phyloP scores from a whole-genome alignment of 2,888 invertebrate species.

The Stenchaetothrips biformis region DNA sequence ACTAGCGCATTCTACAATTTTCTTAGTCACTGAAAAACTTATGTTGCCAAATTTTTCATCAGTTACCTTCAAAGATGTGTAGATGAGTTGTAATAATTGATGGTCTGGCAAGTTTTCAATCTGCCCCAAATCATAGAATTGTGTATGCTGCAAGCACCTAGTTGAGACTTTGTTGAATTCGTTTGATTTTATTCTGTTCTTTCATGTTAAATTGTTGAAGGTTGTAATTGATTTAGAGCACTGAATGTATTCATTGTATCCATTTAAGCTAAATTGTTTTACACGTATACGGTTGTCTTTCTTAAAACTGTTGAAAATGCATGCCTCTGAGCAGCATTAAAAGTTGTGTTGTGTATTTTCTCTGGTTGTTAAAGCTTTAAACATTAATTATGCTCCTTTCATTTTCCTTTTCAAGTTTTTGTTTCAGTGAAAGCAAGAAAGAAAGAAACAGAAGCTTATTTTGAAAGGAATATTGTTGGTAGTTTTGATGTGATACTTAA shows the following conservation, averaged over 20 bases:
- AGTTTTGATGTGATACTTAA: neutral
- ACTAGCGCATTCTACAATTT: neutral
- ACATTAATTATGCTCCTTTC: neutral
- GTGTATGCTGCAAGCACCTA: neutral
- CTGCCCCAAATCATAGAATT: neutral
- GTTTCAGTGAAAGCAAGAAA: neutral
- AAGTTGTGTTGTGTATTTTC: neutral
- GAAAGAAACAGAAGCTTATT: neutral
- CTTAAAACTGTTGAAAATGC: neutral
- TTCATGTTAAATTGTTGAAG: neutral
- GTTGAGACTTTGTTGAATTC: neutral
- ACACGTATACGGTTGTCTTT: neutral
- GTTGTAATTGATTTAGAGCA: neutral
- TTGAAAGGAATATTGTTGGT: neutral
- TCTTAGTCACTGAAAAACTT: neutral
- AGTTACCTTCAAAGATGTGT: neutral
- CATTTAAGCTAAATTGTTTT: neutral
- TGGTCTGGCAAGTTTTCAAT: neutral
- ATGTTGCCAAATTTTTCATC: neutral
- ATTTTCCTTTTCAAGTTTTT: neutral
- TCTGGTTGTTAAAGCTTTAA: neutral
- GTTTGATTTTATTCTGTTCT: neutral
- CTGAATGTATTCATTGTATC: neutral
- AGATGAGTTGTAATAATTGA: neutral
- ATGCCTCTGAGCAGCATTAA: neutral